Evolutionary conservation across 2,113 vertebrate species (phyloP), one percentile per base, ranked within the genome.

Genomic region (Madoqua kirkii): DNA sequence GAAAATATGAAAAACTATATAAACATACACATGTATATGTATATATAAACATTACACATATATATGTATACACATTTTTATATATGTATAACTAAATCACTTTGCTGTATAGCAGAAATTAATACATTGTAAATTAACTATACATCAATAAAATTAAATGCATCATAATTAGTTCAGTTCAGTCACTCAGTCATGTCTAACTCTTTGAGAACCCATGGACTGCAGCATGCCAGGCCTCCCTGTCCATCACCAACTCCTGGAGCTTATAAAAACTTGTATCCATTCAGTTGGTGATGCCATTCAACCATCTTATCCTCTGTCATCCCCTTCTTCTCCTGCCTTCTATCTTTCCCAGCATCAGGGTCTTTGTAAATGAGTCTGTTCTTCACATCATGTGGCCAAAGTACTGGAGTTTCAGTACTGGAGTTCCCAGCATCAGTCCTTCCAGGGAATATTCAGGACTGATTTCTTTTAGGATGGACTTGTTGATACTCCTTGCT

Each of bases 281-380:
- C 33, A 9, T 19, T 67, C 33, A 67, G 16, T 67, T 8, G 0
- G 3, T n/a, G 33, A 19, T 67, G 62, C 62, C 33, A 67, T 67
- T 33, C 62, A 67, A n/a, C 33, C 33, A n/a, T 67, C 3, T 67
- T 8, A n/a, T 67, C 33, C 33, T n/a, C 62, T n/a, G 16, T 19
- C 2, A 0, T n/a, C 62, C 16, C 62, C 33, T 64, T 64, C 33
- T n/a, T n/a, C 29, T 67, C 16, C 3, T 0, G 1, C 16, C 33
- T n/a, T 67, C 33, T n/a, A 19, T n/a, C 62, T 67, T n/a, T 19
- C 33, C 33, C 16, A 67, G 3, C 33, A n/a, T 67, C 33, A 67
- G 62, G 16, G 62, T 67, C 33, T n/a, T 64, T 67, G 31, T 33
- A n/a, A 19, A 19, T n/a, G 62, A n/a, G 16, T 67, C 33, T n/a